Base-by-base conservation (phyloP, 2,797 vertebrate genomes). In the Tinamus major region DNA sequence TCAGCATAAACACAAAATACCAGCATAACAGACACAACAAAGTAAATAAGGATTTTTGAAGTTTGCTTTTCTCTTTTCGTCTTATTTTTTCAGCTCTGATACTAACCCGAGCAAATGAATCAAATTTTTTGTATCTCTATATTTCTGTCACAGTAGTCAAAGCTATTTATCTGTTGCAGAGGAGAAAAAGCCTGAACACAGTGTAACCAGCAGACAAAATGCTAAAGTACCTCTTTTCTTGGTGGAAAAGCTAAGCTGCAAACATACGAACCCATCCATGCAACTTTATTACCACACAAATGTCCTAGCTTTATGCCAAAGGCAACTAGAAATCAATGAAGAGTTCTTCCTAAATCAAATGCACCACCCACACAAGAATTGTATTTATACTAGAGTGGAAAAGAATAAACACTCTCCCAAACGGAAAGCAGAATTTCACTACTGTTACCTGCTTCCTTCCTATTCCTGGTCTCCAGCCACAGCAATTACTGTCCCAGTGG, bases 21-120 rank as follows among this genome's bases (percentile, higher is more conserved):
- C 89, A 87, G 37, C 23, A 55, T 64, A 92, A 94, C 31, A 83
- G 69, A 83, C n/a, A 39, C 41, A 91, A 78, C 53, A 77, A 75
- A 46, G 8, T 16, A 80, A 42, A 17, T 9, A 61, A 11, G 78
- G 26, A 31, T 87, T 90, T 56, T 27, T 83, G 64, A 92, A 75
- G 13, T n/a, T 48, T 1, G 72, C 44, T 53, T 78, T 85, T 80
- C 58, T 20, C 37, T 48, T 69, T 35, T 9, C 27, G 35, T 44
- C 62, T 82, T 61, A 29, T 24, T 48, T 82, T 85, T 83, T 44
- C 81, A 74, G 39, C 44, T 81, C 39, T 77, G 65, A 72, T 8
- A 27, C 5, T 1, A 20, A 65, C 55, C 58, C 41, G 72, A 79
- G 6, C 29, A 89, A 86, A 87, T 14, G 42, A 89, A 92, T 68